Base-by-base conservation (phyloP, 2,113 vertebrate genomes). In the Rafetus swinhoei region DNA sequence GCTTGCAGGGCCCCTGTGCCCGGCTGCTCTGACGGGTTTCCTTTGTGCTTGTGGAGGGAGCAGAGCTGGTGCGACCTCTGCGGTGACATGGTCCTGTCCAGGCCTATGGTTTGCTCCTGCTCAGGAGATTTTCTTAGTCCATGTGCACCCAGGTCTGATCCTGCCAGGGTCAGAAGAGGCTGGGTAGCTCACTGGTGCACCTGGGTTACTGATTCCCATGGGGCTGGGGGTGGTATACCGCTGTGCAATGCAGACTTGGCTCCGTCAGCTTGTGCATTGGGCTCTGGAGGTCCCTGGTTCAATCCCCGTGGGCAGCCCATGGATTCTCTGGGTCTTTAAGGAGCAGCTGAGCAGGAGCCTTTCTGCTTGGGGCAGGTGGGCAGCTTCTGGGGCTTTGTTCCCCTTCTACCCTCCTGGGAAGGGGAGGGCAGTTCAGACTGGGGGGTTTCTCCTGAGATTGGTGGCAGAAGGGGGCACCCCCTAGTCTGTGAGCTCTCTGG, bases 211-310 rank as follows among this genome's bases (percentile, higher is more conserved):
- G 65, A 19, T 19, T 4, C 62, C 62, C 16, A 19, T 29, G 65
- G 15, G 32, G 32, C 4, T 18, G 65, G 16, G 4, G n/a, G 0
- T n/a, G 2, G 18, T n/a, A n/a, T 7, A 35, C 32, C 29, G 14
- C 16, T 14, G 15, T 69, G 32, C 65, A 69, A 69, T 3, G 3
- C 32, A n/a, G 32, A 3, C 32, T 69, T 69, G 15, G 16, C 9
- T 35, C 16, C n/a, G 18, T 19, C 53, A 72, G 9, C n/a, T 10
- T 72, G 65, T 35, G 65, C 32, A 35, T 72, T 10, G 21, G 65
- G n/a, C 65, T 32, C 62, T 1, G 32, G 62, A 18, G 32, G 16
- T 35, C 18, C 9, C 65, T 1, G 4, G 18, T 72, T 72, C 65
- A 35, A 5, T 72, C 65, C n/a, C n/a, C 32, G 9, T 8, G 19